Evolutionary conservation across 2,797 vertebrate genomes (phyloP), one percentile per base, ranked within the genome.

Genomic region (Chelonia mydas): DNA sequence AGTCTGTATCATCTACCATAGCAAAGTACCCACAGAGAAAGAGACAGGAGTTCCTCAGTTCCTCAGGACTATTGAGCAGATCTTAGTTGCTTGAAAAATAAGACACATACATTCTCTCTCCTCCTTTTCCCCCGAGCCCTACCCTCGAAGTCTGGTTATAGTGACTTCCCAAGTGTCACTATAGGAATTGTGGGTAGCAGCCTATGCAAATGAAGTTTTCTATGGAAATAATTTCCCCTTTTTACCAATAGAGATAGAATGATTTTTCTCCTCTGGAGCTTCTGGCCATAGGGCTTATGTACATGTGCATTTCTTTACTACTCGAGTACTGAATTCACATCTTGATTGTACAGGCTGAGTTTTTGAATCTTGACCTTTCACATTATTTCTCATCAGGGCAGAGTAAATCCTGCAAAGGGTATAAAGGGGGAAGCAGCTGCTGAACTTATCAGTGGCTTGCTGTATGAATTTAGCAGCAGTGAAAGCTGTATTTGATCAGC

Each of bases 401-500:
- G 45, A 50, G 28, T 21, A 90, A 94, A 92, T 88, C 76, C 61
- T 93, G 83, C 21, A 45, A 55, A 23, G 53, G 45, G 33, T 76
- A 59, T 84, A 21, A 65, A 87, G 61, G 86, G 41, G 41, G 25
- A 84, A 49, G 80, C 61, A 76, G 59, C 23, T 68, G 49, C 13
- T 88, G 86, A 91, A 89, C 94, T 91, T 94, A 92, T 91, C 59
- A 91, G 59, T 88, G 47, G 89, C 89, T 95, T 93, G 94, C 82
- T 37, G 51, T 93, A 92, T 98, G 89, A 92, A 96, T 98, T 98
- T 97, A 97, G 87, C 95, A 96, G 86, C 76, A 96, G 86, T 94
- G 90, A 98, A 98, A 93, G 85, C 3, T 86, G 94, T 91, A 97
- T 96, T 97, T 97, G 95, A 98, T 98, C 95, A 97, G 94, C 90